Conservation (phyloP, 2,113 vertebrate genomes). For the Megatriorchis doriae region DNA sequence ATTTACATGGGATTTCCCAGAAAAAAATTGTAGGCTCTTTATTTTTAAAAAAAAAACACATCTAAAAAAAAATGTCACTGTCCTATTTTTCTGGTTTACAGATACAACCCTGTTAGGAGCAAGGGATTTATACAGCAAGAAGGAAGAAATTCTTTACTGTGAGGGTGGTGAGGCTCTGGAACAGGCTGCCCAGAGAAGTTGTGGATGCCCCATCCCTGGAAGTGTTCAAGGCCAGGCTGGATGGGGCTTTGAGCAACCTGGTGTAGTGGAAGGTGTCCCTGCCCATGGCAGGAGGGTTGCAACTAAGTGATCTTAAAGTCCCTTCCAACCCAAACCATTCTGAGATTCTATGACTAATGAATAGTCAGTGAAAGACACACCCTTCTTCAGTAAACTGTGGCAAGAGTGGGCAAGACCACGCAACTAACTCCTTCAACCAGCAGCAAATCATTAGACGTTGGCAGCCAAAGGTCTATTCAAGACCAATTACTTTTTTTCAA, state of each 20-base stretch:
- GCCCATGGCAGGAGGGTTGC: no score
- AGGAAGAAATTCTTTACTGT: no score
- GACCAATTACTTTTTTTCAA: not conserved
- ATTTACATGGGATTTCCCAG: not conserved
- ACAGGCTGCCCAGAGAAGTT: no score
- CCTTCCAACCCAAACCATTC: no score
- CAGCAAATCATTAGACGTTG: not conserved
- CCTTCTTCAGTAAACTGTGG: not conserved
- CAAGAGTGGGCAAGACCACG: not conserved
- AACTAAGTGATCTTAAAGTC: no score
- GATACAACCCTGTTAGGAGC: not conserved
- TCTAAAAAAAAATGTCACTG: not conserved
- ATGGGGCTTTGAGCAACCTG: no score
- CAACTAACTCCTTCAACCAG: not conserved
- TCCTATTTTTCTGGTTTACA: not conserved
- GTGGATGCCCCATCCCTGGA: no score
- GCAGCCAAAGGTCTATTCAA: not conserved
- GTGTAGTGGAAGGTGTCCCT: no score
- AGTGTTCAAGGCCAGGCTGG: no score
- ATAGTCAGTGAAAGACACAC: not conserved
- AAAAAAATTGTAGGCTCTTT: not conserved
- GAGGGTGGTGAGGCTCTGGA: no score
- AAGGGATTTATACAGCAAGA: not conserved
- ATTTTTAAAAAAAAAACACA: not conserved
- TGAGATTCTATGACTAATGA: not conserved